Base-by-base conservation (phyloP, 1,140 invertebrate species). In the Daktulosphaira vitifoliae region DNA sequence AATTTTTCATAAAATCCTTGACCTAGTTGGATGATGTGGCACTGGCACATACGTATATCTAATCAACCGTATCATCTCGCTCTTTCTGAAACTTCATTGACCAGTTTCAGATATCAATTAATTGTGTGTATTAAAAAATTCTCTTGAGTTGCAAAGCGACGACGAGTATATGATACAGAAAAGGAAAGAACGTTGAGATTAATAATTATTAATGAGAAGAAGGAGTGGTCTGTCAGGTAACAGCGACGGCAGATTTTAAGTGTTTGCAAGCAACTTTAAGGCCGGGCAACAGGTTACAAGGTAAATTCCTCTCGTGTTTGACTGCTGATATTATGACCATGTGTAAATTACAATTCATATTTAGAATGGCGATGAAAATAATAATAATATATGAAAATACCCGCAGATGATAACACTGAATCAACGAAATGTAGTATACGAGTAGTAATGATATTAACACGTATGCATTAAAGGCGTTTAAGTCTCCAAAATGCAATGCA, bases 261-360 rank as follows among this genome's bases (percentile, higher is more conserved):
- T 39, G 42, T 22, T 46, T 62, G 11, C 23, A 6, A 29, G 46
- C 42, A 46, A 62, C 42, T 62, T 44, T 62, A 29, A 62, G 54
- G 54, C 44, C 54, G 42, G 42, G 22, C 11, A 62, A 62, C 54
- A 56, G 38, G 53, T 56, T 56, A 56, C 53, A 62, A 62, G 42
- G 54, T 62, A 39, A 62, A 62, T 62, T 62, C 54, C 54, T 20
- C 42, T 62, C 16, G 23, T 59, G 25, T 59, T 25, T 2, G 39
- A 11, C 29, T 11, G 5, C 29, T n/a, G n/a, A n/a, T n/a, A n/a
- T n/a, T n/a, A n/a, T n/a, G n/a, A n/a, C n/a, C n/a, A n/a, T n/a
- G n/a, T n/a, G n/a, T n/a, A n/a, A n/a, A n/a, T n/a, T n/a, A n/a
- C n/a, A n/a, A n/a, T n/a, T n/a, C n/a, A n/a, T n/a, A n/a, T n/a